Conservation (phyloP, 1,140 invertebrate genomes). For the Homarus americanus region DNA sequence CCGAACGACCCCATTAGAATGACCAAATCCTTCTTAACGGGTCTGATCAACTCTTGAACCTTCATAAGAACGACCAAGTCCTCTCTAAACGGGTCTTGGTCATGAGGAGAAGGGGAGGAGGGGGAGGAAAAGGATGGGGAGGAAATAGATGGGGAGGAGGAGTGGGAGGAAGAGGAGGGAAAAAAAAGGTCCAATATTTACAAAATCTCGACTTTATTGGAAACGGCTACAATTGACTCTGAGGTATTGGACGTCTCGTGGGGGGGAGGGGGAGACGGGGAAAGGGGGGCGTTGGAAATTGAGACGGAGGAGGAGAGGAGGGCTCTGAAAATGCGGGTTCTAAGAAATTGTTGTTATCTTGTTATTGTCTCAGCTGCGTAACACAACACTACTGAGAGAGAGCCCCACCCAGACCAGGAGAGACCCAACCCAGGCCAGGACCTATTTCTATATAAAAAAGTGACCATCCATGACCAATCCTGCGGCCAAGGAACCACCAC, state of each 20-base stretch:
- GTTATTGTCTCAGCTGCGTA: no score
- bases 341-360: no score
- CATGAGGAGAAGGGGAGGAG: no score
- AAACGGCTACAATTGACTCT: not conserved
- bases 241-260: not conserved
- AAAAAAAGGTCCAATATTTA: not conserved
- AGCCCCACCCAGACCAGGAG: no score
- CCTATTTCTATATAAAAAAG: not conserved
- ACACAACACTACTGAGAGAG: no score
- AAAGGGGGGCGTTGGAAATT: no score
- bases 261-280: not conserved
- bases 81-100: not conserved
- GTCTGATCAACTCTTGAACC: no score
- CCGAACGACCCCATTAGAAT: no score
- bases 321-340: no score
- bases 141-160: not conserved
- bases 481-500: not conserved
- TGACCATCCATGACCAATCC: not conserved
- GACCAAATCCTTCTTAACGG: no score
- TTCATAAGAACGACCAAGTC: not conserved
- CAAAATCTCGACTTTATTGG: not conserved
- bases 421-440: no score
- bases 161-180: not conserved
- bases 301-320: not conserved
- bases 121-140: not conserved